Base-by-base conservation (phyloP, 2,888 invertebrate genomes). In the Philereme vetulata region DNA sequence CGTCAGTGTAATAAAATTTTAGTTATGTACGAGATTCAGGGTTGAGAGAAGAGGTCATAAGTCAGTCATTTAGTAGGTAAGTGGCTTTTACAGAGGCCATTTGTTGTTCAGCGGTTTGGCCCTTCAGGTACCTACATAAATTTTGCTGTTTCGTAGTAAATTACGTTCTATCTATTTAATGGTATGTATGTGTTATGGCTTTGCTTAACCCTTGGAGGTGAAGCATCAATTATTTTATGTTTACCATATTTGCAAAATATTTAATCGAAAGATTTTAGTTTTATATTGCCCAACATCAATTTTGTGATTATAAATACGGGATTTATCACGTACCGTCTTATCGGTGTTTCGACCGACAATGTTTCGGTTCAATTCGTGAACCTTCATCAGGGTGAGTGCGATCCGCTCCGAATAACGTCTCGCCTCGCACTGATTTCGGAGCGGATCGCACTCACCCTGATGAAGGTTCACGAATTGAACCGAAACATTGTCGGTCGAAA, bases 71-170 rank as follows among this genome's bases (percentile, higher is more conserved):
- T 77, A 78, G 70, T 68, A 65, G 67, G 76, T 77, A 76, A 78
- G 78, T 78, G 75, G 76, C 72, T 76, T 77, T 75, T 70, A 74
- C 74, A 72, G 75, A 68, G 72, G 62, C 74, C 76, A 75, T 80
- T 78, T 78, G 74, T 77, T 78, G 77, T 65, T 68, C 70, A 54
- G 75, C 68, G 76, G 78, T 74, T 70, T 68, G 70, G 66, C 70
- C 76, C 72, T 75, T 72, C 70, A 71, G 74, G 70, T 71, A 70
- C 71, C 71, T 73, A 72, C 75, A 76, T 78, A 77, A 78, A 78
- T 78, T 72, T 60, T 68, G 62, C 57, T 64, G 68, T 58, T 67
- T 70, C 67, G 60, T 65, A 65, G 66, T 70, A 67, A 70, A 67
- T 70, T 70, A 67, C 67, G 65, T 56, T 63, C 53, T 60, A 66